Percentiles rank a stretch among this genome's conserved stretches.
These are phyloP conservation scores for Drosophila mayaguana DNA, from an alignment of 2,888 invertebrate species.

Conservation along the genomic window DNA sequence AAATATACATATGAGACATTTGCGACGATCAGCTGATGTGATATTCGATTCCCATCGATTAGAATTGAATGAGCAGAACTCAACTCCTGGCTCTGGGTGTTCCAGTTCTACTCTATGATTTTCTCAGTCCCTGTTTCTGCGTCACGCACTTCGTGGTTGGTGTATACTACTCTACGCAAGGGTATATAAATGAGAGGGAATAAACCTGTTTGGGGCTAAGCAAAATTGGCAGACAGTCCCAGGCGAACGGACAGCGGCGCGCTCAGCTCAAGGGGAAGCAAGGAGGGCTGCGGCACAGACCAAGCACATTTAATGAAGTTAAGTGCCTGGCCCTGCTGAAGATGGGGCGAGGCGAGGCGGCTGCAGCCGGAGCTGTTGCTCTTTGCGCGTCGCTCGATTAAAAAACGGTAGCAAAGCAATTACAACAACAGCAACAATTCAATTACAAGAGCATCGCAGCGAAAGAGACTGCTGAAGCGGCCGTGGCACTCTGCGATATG, in stretches of 20 bases:
- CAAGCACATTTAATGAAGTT: slow-evolving; percentile 62
- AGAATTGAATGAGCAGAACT: neutral
- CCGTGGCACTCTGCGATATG: slow-evolving; percentile 39
- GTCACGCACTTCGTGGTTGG: neutral
- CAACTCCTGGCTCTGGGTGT: too few species aligned
- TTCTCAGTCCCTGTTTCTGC: neutral
- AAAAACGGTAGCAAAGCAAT: slow-evolving; percentile 79
- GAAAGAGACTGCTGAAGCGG: slow-evolving; percentile 27
- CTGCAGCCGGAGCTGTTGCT: slow-evolving; percentile 31
- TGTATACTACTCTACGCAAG: neutral
- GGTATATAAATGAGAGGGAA: slow-evolving; percentile 4
- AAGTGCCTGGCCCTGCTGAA: slow-evolving; percentile 50
- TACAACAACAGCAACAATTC: slow-evolving; percentile 80
- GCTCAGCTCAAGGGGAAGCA: slow-evolving; percentile 7
- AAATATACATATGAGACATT: too few species aligned
- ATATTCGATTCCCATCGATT: too few species aligned
- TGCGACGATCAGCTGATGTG: neutral
- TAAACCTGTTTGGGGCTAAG: slow-evolving; percentile 66
- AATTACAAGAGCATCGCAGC: slow-evolving; percentile 62
- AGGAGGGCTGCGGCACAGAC: slow-evolving; percentile 6
- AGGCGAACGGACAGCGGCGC: slow-evolving; percentile 15
- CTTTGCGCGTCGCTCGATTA: slow-evolving; percentile 60
- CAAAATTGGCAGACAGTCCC: slow-evolving; percentile 57
- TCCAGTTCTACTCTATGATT: neutral
- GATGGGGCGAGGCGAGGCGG: neutral